Conservation (phyloP, 2,797 vertebrate genomes). For the Melanotaenia boesemani region DNA sequence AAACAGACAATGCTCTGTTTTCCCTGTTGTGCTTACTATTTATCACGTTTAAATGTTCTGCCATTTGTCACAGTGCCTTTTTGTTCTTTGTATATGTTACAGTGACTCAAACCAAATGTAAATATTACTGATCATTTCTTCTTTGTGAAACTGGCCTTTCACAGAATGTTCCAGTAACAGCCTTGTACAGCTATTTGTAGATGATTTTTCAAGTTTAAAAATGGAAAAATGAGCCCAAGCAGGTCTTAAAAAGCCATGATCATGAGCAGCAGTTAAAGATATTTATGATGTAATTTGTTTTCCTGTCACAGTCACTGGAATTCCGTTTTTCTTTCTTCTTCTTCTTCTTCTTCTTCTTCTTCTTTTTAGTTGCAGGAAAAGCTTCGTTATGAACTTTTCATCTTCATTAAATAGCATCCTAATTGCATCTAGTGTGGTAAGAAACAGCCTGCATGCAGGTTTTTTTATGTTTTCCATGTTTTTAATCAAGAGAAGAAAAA, state of each 20-base stretch:
- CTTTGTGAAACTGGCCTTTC: slow-evolving; percentile 84
- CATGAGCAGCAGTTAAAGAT: slow-evolving; percentile 69
- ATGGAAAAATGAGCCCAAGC: slow-evolving; percentile 66
- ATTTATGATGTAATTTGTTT: slow-evolving; percentile 77
- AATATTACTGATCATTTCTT: slow-evolving; percentile 65
- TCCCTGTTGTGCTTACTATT: slow-evolving; percentile 28
- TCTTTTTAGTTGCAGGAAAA: slow-evolving; percentile 15
- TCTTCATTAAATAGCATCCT: slow-evolving; percentile 8
- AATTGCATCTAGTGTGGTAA: slow-evolving; percentile 23
- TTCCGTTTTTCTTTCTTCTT: slow-evolving; percentile 34
- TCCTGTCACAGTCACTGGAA: slow-evolving; percentile 77
- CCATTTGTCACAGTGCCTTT: slow-evolving; percentile 78
- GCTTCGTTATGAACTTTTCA: slow-evolving; percentile 26
- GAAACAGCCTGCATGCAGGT: slow-evolving; percentile 50
- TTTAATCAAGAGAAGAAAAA: slow-evolving; percentile 17
- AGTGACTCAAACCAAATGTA: slow-evolving; percentile 71
- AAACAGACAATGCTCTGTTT: slow-evolving; percentile 7
- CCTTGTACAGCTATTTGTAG: slow-evolving; percentile 77
- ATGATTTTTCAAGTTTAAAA: slow-evolving; percentile 63
- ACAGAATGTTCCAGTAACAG: slow-evolving; percentile 65
- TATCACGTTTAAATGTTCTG: slow-evolving; percentile 50
- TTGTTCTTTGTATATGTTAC: slow-evolving; percentile 67
- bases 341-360: not conserved
- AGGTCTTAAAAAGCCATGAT: slow-evolving; percentile 78
- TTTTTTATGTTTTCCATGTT: slow-evolving; percentile 32